These are phyloP conservation scores for Stomorhina lunata DNA, from an alignment of 2,888 invertebrate genomes.

Conservation along the genomic window DNA sequence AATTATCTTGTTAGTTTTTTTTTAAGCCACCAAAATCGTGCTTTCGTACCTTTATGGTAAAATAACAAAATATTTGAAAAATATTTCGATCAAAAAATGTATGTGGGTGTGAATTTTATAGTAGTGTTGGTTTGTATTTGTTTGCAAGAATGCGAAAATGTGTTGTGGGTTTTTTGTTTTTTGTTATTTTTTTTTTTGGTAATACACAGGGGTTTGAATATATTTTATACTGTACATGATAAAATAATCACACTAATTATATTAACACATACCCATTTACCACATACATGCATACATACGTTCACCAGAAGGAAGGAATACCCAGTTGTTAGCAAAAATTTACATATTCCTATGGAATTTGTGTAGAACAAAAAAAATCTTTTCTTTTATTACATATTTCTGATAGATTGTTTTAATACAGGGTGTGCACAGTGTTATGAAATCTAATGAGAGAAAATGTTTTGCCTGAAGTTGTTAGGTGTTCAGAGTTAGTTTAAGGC, in stretches of 20 bases:
- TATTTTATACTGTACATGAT: background rate
- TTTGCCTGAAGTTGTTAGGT: too few species aligned
- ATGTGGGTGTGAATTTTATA: background rate
- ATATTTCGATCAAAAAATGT: background rate
- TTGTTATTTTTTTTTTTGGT: too few species aligned
- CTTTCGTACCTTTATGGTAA: background rate
- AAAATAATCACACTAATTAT: constrained; percentile 25
- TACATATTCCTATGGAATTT: too few species aligned
- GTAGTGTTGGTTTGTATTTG: background rate
- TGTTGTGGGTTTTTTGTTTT: background rate
- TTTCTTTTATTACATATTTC: too few species aligned
- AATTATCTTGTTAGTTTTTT: background rate
- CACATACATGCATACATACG: background rate
- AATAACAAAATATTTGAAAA: background rate
- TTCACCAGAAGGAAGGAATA: too few species aligned
- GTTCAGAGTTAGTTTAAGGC: too few species aligned
- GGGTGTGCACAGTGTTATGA: too few species aligned
- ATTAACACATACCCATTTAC: background rate
- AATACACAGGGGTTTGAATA: background rate
- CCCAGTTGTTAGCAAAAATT: background rate
- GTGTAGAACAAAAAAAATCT: too few species aligned
- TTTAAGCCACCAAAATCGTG: background rate
- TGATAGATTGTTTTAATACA: too few species aligned
- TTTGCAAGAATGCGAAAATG: background rate
- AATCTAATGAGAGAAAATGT: too few species aligned